A percentile compares a stretch with the other conserved stretches of the same genome.
Evolutionary conservation across 2,797 vertebrate genomes (phyloP).

Genomic region (Pygocentrus nattereri): DNA sequence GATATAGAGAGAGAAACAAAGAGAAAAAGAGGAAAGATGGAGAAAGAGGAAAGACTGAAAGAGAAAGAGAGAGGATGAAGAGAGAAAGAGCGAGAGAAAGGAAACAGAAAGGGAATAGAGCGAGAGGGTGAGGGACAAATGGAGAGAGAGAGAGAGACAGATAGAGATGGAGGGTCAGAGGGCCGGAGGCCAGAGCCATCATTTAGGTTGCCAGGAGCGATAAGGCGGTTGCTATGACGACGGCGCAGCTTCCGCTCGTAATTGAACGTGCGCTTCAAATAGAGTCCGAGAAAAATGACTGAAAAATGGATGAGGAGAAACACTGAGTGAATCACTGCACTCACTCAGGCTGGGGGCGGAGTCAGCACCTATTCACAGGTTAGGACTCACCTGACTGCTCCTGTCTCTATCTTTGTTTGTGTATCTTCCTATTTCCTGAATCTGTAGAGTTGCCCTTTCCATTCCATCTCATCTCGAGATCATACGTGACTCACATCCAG

Average conservation of each 20-base stretch:
- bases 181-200: conserved; percentile 6
- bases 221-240: conserved; percentile 41
- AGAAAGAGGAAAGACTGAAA: neutral
- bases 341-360: too few relatives aligned
- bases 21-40: neutral
- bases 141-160: neutral
- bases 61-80: neutral
- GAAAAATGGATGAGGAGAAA: conserved; percentile 16
- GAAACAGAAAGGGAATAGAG: too few relatives aligned
- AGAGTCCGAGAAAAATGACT: neutral
- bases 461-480: too few relatives aligned
- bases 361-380: too few relatives aligned
- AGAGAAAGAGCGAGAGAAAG: neutral
- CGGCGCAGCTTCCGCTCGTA: conserved; percentile 29
- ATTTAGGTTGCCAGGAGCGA: conserved; percentile 21
- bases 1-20: neutral
- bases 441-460: too few relatives aligned
- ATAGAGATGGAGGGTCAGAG: conserved; percentile 11
- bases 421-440: too few relatives aligned
- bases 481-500: too few relatives aligned
- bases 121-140: too few relatives aligned
- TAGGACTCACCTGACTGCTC: too few relatives aligned
- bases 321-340: conserved; percentile 17
- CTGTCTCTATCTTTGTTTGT: too few relatives aligned
- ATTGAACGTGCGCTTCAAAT: conserved; percentile 22